Percentiles rank a stretch among this genome's conserved stretches.
Conservation (phyloP, 1,140 invertebrate species). For the Acyrthosiphon pisum region DNA sequence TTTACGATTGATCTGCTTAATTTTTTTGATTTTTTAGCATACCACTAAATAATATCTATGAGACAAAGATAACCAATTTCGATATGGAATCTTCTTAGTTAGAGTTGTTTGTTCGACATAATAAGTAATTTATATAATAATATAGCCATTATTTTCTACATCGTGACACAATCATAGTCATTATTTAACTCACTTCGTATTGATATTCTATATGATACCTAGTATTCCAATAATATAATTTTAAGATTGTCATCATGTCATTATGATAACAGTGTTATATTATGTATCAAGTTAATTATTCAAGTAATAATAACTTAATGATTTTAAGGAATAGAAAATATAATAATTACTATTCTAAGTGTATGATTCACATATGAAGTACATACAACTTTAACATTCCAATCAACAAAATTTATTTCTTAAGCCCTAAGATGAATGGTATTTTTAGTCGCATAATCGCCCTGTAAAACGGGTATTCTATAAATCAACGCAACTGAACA, state of each 20-base stretch:
- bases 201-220: background rate
- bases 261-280: no score
- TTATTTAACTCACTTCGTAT: background rate
- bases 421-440: slow-evolving; percentile 19
- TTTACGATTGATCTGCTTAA: background rate
- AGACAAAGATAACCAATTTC: background rate
- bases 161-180: background rate
- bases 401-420: slow-evolving; percentile 8
- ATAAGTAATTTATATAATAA: background rate
- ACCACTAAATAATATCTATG: background rate
- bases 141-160: background rate
- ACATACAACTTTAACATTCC: slow-evolving; percentile 37
- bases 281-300: background rate
- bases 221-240: background rate
- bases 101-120: background rate
- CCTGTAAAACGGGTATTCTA: slow-evolving; percentile 49
- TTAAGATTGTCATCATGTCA: background rate
- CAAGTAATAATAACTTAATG: background rate
- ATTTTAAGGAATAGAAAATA: background rate
- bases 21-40: background rate
- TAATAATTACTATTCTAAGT: background rate
- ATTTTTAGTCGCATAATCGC: slow-evolving; percentile 33
- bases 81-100: background rate
- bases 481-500: slow-evolving; percentile 46
- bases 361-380: background rate